Percentiles rank a stretch among this genome's conserved stretches.
These are phyloP conservation scores for Tamandua tetradactyla DNA, from an alignment of 2,797 vertebrate genomes.

Conservation along the genomic window DNA sequence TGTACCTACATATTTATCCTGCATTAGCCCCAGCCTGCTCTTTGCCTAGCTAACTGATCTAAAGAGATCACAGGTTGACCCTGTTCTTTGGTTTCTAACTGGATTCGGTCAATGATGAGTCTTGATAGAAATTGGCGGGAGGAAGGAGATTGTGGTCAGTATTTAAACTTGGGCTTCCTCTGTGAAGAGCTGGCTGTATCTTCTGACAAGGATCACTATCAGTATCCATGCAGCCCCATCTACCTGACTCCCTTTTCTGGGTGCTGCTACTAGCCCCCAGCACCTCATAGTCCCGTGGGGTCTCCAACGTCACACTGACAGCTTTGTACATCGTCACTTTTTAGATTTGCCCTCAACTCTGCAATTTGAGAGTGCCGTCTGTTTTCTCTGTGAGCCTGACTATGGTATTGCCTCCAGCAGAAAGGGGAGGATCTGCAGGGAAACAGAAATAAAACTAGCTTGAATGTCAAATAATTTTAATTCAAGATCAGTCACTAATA, in stretches of 20 bases:
- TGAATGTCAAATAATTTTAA: not conserved
- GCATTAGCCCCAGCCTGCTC: not conserved
- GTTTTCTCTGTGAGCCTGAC: not conserved
- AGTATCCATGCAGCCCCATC: not conserved
- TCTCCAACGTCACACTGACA: not conserved
- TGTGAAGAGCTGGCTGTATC: not conserved
- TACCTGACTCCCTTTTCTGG: not conserved
- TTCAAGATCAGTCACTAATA: not conserved
- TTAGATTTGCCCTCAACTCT: not conserved
- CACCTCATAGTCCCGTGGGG: not conserved
- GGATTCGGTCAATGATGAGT: not conserved
- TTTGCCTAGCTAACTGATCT: not conserved
- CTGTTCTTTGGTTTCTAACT: not conserved
- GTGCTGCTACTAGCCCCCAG: not conserved
- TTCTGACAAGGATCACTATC: not conserved
- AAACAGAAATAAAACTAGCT: not conserved
- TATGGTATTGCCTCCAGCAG: not conserved
- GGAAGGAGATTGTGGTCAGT: not conserved
- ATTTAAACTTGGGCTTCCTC: not conserved
- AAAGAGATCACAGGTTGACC: not conserved
- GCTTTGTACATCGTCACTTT: not conserved
- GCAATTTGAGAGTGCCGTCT: not conserved
- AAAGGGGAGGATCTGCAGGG: not conserved
- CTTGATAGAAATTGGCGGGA: not conserved
- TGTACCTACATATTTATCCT: not conserved